Evolutionary conservation across 2,113 vertebrate species (phyloP), one percentile per base, ranked within the genome.

Genomic region (Condylura cristata): DNA sequence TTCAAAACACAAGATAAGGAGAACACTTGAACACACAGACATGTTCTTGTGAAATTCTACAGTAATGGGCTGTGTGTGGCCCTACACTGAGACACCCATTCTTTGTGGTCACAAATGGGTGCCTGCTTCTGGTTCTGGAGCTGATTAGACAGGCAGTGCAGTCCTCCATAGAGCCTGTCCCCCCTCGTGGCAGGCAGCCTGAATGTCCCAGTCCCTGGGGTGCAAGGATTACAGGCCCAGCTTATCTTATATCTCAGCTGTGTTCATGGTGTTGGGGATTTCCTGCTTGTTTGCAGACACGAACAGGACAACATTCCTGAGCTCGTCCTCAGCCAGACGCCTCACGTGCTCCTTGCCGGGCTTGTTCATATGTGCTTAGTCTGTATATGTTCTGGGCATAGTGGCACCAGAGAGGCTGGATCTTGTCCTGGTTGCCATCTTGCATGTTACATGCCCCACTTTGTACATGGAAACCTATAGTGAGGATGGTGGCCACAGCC

Each of bases 221-320:
- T 99, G 99, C 79, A 99, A 98, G 10, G 98, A 98, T 97, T 99
- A 99, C 96, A 99, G 99, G 93, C 98, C 98, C 18, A 99, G 97
- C 98, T 99, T 99, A 98, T 99, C 99, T 94, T 99, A 99, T 98
- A 99, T 99, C 97, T 99, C 99, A 0, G 99, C 99, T 51, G 99
- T 99, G 41, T 99, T 99, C 99, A 99, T 99, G 0, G 99, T 99
- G 0, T 99, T 99, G 0, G 99, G 99, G 86, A 99, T 98, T 94
- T 99, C 99, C 98, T 99, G 99, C 98, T 99, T 99, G 98, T 99
- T 99, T 88, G 99, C 99, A 91, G 99, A 99, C 92, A 99, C 99
- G 97, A 99, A 96, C 96, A 99, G 96, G 72, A 99, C 99, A 0
- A 99, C 99, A 63, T 99, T 99, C 95, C 99, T 98, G 75, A 99